Evolutionary conservation across 2,113 vertebrate genomes (phyloP).

Genomic region (Poecilia latipinna): DNA sequence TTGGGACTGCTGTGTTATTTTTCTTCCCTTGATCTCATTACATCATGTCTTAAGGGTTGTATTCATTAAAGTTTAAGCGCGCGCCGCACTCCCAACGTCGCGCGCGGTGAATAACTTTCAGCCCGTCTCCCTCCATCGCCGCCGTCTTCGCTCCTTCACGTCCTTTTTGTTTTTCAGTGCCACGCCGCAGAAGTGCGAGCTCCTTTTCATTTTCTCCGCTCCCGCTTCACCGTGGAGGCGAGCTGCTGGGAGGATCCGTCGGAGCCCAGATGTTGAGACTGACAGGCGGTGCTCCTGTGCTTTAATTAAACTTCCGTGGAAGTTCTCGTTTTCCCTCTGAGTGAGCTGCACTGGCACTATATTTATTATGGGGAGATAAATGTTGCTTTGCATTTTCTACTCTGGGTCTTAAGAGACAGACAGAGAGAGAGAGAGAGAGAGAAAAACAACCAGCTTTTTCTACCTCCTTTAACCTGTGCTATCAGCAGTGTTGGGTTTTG

Average conservation of each 20-base stretch:
- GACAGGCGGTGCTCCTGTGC: conserved; percentile 56
- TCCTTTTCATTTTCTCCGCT: conserved; percentile 38
- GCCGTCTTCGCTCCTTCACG: conserved; percentile 25
- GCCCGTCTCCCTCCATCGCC: conserved; percentile 25
- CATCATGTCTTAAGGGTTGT: conserved; percentile 76
- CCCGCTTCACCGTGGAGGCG: conserved; percentile 46
- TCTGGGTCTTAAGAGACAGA: conserved; percentile 12
- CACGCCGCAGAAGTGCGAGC: conserved; percentile 25
- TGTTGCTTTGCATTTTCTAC: conserved; percentile 19
- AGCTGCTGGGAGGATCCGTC: conserved; percentile 54
- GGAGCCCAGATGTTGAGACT: conserved; percentile 73
- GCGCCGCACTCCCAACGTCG: conserved; percentile 68
- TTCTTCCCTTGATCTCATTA: conserved; percentile 74
- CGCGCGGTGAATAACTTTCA: conserved; percentile 66
- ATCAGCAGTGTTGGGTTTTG: conserved; percentile 36
- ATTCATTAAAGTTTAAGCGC: conserved; percentile 80
- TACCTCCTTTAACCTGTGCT: conserved; percentile 33
- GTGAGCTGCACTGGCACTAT: conserved; percentile 14
- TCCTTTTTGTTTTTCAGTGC: conserved; percentile 28
- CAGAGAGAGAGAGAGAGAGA: not conserved
- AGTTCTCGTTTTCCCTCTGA: conserved; percentile 41
- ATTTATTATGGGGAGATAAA: conserved; percentile 30
- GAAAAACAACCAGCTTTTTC: conserved; percentile 9
- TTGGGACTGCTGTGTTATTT: conserved; percentile 61
- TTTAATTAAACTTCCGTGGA: conserved; percentile 73